A percentile compares a stretch with the other conserved stretches of the same genome.
phyloP scores from a whole-genome alignment of 2,113 vertebrate genomes.

The Accipiter cooperii region DNA sequence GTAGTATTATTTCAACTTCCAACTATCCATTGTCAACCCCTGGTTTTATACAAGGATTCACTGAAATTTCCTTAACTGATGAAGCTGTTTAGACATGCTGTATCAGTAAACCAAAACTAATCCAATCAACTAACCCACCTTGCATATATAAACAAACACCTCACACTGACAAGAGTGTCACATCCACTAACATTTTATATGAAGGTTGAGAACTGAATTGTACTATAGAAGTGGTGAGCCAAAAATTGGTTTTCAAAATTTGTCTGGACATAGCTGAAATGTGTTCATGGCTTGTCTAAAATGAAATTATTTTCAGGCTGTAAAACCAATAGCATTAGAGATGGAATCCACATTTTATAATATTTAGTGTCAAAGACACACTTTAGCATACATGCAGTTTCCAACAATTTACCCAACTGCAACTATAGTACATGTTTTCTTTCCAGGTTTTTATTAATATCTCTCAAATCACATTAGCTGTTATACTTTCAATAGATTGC shows the following conservation, averaged over 20 bases:
- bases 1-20: not conserved
- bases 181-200: not conserved
- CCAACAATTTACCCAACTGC: not conserved
- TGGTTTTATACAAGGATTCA: not conserved
- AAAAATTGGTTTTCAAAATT: not conserved
- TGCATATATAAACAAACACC: not conserved
- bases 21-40: not conserved
- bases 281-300: not conserved
- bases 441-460: not conserved
- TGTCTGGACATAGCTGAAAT: slow-evolving; percentile 1
- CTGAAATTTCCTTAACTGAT: not conserved
- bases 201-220: not conserved
- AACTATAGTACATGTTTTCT: not conserved
- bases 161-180: not conserved
- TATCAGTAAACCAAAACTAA: not conserved
- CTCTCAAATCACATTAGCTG: not conserved
- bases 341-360: not conserved
- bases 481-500: not conserved
- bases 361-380: not conserved
- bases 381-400: not conserved
- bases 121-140: not conserved
- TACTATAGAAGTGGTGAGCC: not conserved
- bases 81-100: not conserved
- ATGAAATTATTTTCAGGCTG: not conserved
- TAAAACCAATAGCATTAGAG: not conserved